These are phyloP conservation scores for Ochropleura leucogaster DNA, from an alignment of 2,888 invertebrate species.

Conservation along the genomic window DNA sequence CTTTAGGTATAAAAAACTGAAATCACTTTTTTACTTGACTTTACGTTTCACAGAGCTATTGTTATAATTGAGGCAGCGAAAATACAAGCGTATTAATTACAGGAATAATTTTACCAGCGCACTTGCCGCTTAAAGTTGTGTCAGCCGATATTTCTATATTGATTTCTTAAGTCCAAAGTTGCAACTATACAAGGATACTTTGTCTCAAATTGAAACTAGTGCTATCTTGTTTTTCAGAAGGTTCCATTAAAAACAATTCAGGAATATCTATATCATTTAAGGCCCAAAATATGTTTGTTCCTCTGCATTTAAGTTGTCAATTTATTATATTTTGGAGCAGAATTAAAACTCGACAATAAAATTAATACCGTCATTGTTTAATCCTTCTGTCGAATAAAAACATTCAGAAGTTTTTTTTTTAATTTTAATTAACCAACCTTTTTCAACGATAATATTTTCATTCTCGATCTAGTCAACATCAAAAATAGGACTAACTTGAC, in stretches of 20 bases:
- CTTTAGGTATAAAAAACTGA: background rate
- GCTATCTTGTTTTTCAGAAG: background rate
- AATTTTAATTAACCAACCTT: too few species aligned
- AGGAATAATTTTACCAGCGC: background rate
- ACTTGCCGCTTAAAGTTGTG: background rate
- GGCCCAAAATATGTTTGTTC: background rate
- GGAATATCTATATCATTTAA: background rate
- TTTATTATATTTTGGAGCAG: background rate
- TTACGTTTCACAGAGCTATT: conserved; percentile 17
- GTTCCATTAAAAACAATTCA: background rate
- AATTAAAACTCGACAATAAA: background rate
- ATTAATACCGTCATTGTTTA: background rate
- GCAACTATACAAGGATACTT: background rate
- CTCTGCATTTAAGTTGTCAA: background rate
- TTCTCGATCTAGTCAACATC: background rate
- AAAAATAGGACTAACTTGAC: background rate
- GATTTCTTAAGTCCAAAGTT: background rate
- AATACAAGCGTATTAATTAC: conserved; percentile 10
- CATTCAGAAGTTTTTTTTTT: background rate
- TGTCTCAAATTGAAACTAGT: background rate
- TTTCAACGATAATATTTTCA: too few species aligned
- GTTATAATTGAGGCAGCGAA: background rate
- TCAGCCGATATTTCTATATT: background rate
- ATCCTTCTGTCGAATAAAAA: background rate
- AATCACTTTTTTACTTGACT: conserved; percentile 14